Conservation (phyloP, 2,888 invertebrate species). For the Ophion ventricosus region DNA sequence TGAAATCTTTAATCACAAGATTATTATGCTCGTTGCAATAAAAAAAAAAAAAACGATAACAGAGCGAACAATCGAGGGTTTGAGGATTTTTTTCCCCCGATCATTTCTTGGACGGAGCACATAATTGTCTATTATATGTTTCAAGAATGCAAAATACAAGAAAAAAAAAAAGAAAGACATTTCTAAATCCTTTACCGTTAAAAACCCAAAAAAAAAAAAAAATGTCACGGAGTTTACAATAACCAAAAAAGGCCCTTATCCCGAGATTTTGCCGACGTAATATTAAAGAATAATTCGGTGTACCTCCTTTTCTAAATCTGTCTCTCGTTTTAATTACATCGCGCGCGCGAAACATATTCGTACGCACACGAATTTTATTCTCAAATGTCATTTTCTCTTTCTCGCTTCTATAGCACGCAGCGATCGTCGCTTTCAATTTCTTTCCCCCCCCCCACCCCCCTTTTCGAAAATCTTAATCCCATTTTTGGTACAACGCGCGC, state of each 20-base stretch:
- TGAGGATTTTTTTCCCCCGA: slow-evolving; percentile 17
- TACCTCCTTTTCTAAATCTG: slow-evolving; percentile 16
- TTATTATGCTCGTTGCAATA: neutral
- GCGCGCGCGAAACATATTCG: neutral
- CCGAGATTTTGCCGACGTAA: slow-evolving; percentile 2
- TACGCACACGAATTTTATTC: neutral
- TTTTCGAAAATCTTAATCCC: neutral
- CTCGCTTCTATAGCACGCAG: neutral
- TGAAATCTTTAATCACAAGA: slow-evolving; percentile 9
- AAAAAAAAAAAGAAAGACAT: slow-evolving; percentile 3
- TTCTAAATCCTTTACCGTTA: slow-evolving; percentile 4
- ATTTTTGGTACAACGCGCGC: neutral
- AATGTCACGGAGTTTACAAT: neutral
- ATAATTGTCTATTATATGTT: slow-evolving; percentile 33
- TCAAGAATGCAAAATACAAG: neutral
- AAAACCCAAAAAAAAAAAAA: slow-evolving; percentile 2
- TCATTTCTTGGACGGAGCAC: slow-evolving; percentile 62
- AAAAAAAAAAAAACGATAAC: neutral
- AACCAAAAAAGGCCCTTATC: neutral
- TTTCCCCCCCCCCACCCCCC: neutral
- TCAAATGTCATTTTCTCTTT: slow-evolving; percentile 7
- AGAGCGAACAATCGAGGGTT: slow-evolving; percentile 17
- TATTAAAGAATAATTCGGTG: slow-evolving; percentile 3
- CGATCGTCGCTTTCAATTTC: neutral
- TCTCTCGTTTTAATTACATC: slow-evolving; percentile 47